Base-by-base conservation (phyloP, 2,888 invertebrate species). In the Phalera bucephala region DNA sequence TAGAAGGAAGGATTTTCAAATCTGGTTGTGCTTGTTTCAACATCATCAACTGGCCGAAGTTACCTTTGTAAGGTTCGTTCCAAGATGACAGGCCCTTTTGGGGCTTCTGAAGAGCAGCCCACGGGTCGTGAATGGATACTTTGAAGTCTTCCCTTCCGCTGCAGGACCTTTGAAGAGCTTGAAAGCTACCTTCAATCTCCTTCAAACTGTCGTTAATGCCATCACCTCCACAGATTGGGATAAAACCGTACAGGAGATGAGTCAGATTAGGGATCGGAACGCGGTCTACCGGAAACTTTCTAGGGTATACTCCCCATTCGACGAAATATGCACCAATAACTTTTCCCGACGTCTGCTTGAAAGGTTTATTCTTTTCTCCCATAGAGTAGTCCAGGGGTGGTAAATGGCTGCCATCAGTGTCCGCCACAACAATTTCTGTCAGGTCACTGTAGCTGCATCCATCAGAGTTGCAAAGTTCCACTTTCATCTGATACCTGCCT, bases 161-260 rank as follows among this genome's bases (percentile, higher is more conserved):
- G 65, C 89, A 89, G 5, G 89, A 89, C 1, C 89, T 67, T 36
- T 89, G 89, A 1, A 89, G 63, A 9, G 89, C 89, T 70, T 82
- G 88, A 63, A 89, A 89, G 61, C 89, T 89, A 35, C 86, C 86
- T 61, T 89, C 89, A 2, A 89, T 89, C 63, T 89, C 89, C 33
- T 89, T 89, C 47, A 89, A 80, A 60, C 89, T 89, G 75, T 89
- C 89, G 36, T 89, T 89, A 46, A 89, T 89, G 29, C 89, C 89
- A 37, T 89, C 89, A 31, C 89, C 89, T 11, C 89, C 89, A 34
- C 89, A 89, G 35, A 89, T 89, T 27, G 89, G 89, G 32, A 89
- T 88, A 45, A 89, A 89, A 29, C 89, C 89, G 40, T 89, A 89
- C 1, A 89, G 55, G 34, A 89, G 69, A 68, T 89, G 89, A 7